These are phyloP conservation scores for Lepus europaeus DNA, from an alignment of 2,113 vertebrate species.

Conservation along the genomic window DNA sequence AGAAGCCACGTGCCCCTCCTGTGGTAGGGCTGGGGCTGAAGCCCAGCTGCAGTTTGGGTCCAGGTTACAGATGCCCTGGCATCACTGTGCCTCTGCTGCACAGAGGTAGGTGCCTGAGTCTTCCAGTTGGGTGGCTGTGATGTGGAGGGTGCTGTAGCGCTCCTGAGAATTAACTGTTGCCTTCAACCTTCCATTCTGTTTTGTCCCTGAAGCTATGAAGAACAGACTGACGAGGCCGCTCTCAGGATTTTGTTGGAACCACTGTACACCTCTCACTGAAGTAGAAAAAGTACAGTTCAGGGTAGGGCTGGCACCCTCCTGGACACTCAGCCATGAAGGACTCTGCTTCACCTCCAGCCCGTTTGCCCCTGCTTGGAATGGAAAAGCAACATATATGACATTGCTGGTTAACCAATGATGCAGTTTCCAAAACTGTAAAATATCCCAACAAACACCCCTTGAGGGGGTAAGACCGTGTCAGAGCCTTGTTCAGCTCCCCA, in stretches of 20 bases:
- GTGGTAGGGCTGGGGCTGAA: background rate
- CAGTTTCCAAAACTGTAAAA: background rate
- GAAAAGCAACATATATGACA: background rate
- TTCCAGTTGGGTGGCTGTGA: background rate
- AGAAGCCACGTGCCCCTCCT: background rate
- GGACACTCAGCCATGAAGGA: background rate
- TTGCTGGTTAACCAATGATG: background rate
- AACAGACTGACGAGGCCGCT: background rate
- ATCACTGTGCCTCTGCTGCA: background rate
- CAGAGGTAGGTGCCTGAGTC: slow-evolving; percentile 26
- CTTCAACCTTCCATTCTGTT: background rate
- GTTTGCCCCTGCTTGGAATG: slow-evolving; percentile 6
- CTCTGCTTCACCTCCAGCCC: slow-evolving; percentile 13
- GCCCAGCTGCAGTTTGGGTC: background rate
- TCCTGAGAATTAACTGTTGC: background rate
- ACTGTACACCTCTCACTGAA: fast-evolving
- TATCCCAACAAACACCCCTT: background rate
- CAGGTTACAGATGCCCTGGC: background rate
- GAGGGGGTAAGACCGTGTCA: background rate
- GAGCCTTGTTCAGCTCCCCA: too few species aligned
- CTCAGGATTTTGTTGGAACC: too few species aligned
- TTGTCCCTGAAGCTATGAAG: background rate
- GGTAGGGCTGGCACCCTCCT: background rate
- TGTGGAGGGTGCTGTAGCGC: background rate
- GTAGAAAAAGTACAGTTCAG: slow-evolving; percentile 26